Base-by-base conservation (phyloP, 2,888 invertebrate genomes). In the Drosophila buzzatii region DNA sequence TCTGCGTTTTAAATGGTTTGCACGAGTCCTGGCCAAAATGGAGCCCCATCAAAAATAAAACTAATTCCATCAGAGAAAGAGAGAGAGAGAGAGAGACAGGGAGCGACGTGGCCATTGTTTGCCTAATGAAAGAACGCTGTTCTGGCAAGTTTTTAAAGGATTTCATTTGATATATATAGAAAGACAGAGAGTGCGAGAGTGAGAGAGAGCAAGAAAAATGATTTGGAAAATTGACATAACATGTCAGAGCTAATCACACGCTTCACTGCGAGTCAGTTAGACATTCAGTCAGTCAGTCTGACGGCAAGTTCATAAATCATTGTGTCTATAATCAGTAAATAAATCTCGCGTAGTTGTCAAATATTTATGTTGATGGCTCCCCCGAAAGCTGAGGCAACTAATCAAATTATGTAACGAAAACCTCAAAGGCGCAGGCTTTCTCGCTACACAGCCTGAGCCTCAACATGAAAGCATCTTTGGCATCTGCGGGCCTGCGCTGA, bases 1-100 rank as follows among this genome's bases (percentile, higher is more conserved):
- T 86, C 85, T 86, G 91, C 90, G 91, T 89, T 90, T 89, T 90
- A 90, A 90, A 90, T 86, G 90, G 90, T 84, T 81, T 89, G 87
- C 78, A 79, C 76, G 70, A 76, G 82, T 72, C 62, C 66, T 72
- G 73, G 68, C 70, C 76, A 70, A 73, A 80, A 52, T 49, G 78
- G 61, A 72, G 64, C 63, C 63, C 70, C 74, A 39, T 67, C 62
- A 62, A 85, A 89, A 86, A 90, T 85, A 87, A 90, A 87, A 90
- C 90, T 86, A 90, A 86, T 85, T 86, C 90, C 89, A 89, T 85
- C 89, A 84, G 85, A 65, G 78, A 61, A 37, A 58, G 20, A 16
- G 49, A 9, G 35, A 20, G 35, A 64, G 72, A 2, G 18, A 16
- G 52, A 35, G 20, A 57, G 77, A 52, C 45, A 33, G 18, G 18